Evolutionary conservation across 2,888 invertebrate genomes (phyloP).

Genomic region (Lomographa bimaculata): DNA sequence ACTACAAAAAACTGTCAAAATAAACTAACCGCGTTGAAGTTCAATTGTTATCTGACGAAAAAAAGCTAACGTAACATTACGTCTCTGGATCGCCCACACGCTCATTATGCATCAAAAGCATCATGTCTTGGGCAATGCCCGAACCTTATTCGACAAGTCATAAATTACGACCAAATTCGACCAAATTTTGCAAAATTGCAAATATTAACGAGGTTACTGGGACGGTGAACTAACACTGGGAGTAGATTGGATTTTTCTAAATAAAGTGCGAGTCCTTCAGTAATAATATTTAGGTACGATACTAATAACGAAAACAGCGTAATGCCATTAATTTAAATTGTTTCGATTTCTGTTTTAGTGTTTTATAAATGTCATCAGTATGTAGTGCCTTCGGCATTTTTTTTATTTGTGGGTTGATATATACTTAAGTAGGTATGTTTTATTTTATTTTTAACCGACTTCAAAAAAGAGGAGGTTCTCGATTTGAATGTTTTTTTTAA

Average conservation of each 20-base stretch:
- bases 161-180: conserved; percentile 37
- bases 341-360: too few relatives aligned
- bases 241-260: conserved; percentile 26
- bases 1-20: conserved; percentile 10
- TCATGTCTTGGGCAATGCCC: conserved; percentile 63
- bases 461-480: too few relatives aligned
- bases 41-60: conserved; percentile 55
- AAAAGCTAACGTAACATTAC: conserved; percentile 49
- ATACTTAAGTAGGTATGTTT: too few relatives aligned
- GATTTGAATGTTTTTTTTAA: too few relatives aligned
- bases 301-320: too few relatives aligned
- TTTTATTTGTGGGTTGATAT: too few relatives aligned
- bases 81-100: conserved; percentile 65
- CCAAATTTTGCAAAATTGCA: conserved; percentile 42
- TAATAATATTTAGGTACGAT: too few relatives aligned
- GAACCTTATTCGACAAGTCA: conserved; percentile 48
- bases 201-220: conserved; percentile 31
- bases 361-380: too few relatives aligned
- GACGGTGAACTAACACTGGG: conserved; percentile 22
- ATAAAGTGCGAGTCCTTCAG: conserved; percentile 11
- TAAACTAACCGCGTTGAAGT: conserved; percentile 45
- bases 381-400: too few relatives aligned
- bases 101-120: conserved; percentile 26
- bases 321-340: too few relatives aligned
- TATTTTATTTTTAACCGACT: too few relatives aligned